Percentiles rank a stretch among this genome's conserved stretches.
phyloP scores from a whole-genome alignment of 2,797 vertebrate species.

The Coccyzus lansbergi region DNA sequence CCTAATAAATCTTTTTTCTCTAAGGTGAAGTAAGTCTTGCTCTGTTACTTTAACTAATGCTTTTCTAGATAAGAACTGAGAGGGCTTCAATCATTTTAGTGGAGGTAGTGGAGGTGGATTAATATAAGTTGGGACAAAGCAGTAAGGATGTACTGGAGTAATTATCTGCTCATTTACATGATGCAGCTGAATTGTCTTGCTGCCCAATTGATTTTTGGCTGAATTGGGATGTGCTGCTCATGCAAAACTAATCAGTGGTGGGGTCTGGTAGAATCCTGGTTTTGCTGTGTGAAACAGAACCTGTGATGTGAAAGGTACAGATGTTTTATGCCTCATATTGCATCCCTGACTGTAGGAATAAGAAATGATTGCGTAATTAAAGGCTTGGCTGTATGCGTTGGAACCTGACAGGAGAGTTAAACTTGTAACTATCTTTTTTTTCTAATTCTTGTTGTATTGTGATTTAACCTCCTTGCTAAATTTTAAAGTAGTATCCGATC shows the following conservation, averaged over 20 bases:
- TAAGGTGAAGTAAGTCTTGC: background rate
- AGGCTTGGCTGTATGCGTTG: rapidly evolving
- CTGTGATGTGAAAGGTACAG: background rate
- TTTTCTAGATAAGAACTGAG: background rate
- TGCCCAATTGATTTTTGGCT: background rate
- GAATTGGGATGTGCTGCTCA: background rate
- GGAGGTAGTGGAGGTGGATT: background rate
- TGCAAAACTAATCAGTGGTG: background rate
- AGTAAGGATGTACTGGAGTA: background rate
- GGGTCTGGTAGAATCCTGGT: background rate
- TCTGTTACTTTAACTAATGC: background rate
- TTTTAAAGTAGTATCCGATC: background rate
- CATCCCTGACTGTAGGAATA: background rate
- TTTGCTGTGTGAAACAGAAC: background rate
- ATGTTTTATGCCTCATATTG: background rate
- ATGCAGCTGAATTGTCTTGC: background rate
- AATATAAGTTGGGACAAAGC: background rate
- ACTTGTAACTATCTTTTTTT: background rate
- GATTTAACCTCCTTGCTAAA: background rate
- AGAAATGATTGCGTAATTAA: background rate
- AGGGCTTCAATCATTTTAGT: background rate
- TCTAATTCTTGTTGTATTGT: background rate
- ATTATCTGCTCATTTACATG: background rate
- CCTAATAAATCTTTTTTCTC: background rate
- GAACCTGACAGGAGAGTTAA: background rate